Evolutionary conservation across 2,797 vertebrate genomes (phyloP).

Genomic region (Pogonophryne albipinna): DNA sequence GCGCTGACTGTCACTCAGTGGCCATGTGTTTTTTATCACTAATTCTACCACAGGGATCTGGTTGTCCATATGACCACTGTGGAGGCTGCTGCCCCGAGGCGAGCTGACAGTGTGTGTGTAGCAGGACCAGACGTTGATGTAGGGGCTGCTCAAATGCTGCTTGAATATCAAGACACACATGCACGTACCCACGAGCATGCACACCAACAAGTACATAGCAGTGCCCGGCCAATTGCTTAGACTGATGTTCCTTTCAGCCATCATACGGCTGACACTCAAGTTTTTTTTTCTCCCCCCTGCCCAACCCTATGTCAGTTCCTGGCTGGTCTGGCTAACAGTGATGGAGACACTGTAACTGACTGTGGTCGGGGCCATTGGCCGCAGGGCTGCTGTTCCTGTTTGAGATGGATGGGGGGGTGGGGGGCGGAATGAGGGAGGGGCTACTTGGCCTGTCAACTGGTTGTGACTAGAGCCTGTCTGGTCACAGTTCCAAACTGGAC

Average conservation of each 20-base stretch:
- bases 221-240: constrained; percentile 77
- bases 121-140: constrained; percentile 84
- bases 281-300: constrained; percentile 56
- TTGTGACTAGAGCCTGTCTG: constrained; percentile 79
- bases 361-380: constrained; percentile 75
- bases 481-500: constrained; percentile 80
- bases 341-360: constrained; percentile 76
- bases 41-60: constrained; percentile 84
- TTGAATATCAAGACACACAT: constrained; percentile 74
- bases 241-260: constrained; percentile 84
- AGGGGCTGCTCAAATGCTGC: constrained; percentile 85
- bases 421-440: constrained; percentile 5
- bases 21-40: constrained; percentile 78
- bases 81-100: constrained; percentile 84
- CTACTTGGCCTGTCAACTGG: constrained; percentile 81
- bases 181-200: not conserved
- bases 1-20: constrained; percentile 84
- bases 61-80: constrained; percentile 88
- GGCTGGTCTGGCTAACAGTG: constrained; percentile 75
- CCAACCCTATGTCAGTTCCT: constrained; percentile 80
- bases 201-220: constrained; percentile 44
- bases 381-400: constrained; percentile 72
- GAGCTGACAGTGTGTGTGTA: constrained; percentile 86
- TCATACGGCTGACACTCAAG: constrained; percentile 80
- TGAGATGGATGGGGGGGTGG: constrained; percentile 41